Base-by-base conservation (phyloP, 2,888 invertebrate species). In the Tanypteryx hageni region DNA sequence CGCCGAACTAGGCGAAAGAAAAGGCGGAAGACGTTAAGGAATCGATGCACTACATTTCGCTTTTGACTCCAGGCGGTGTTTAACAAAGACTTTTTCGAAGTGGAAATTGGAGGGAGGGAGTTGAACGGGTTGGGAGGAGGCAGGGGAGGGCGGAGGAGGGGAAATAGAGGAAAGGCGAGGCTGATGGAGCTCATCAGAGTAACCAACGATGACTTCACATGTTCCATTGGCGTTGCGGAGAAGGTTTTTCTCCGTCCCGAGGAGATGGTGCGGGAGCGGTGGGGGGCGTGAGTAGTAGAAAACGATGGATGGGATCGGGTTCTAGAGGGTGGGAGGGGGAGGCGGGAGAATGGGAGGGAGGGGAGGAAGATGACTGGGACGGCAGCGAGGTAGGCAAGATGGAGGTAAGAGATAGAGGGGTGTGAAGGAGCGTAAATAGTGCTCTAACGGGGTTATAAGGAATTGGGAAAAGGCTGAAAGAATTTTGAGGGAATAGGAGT, bases 161-260 rank as follows among this genome's bases (percentile, higher is more conserved):
- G 61, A 61, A 22, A 22, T 61, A n/a, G 22, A 61, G 86, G 14
- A 16, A 27, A 64, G 56, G 64, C 22, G 64, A 89, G 64, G 89
- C 89, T 89, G 89, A 89, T 89, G 89, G 89, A 89, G 89, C 89
- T 89, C 89, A 89, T 89, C 89, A 89, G 89, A 64, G 89, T 89
- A 89, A 89, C 89, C 89, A 89, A 89, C 89, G 89, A 89, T 89
- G 89, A 89, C 89, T 89, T 89, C 89, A 89, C 89, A 89, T 89
- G 89, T 89, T 89, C 89, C 89, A 64, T 89, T 68, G 89, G 89
- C 89, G 89, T 64, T 61, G 86, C 31, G 31, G 86, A 57, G 64
- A 44, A 89, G 64, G 89, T 89, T 89, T 89, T 89, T 89, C 89
- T 44, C 44, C 64, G 89, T 89, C 56, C 64, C 31, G 27, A 61